Conservation (phyloP, 2,888 invertebrate genomes). For the Andrena dorsata region DNA sequence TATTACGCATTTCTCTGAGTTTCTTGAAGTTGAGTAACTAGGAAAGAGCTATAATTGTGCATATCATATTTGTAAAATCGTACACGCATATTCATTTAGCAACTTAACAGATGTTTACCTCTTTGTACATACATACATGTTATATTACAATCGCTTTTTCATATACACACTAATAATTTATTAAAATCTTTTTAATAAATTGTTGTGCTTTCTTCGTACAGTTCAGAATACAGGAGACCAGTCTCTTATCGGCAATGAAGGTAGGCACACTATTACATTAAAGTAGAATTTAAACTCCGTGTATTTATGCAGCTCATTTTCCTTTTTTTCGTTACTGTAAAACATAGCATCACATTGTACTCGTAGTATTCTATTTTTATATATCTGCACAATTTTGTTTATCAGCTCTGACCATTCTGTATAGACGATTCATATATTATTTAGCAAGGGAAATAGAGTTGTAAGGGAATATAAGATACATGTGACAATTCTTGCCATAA, state of each 20-base stretch:
- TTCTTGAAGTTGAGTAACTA: not conserved
- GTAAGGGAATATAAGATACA: slow-evolving; percentile 8
- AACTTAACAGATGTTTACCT: not conserved
- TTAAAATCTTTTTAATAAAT: slow-evolving; percentile 48
- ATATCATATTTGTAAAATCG: not conserved
- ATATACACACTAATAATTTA: not conserved
- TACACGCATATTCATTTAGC: not conserved
- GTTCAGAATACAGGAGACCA: slow-evolving; percentile 86
- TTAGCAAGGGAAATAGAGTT: not conserved
- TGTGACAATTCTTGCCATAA: slow-evolving; percentile 33
- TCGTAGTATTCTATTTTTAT: slow-evolving; percentile 5
- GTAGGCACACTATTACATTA: slow-evolving; percentile 84
- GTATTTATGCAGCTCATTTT: slow-evolving; percentile 28
- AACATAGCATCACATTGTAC: slow-evolving; percentile 20
- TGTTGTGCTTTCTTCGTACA: slow-evolving; percentile 82
- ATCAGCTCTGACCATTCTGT: not conserved
- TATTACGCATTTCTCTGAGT: not conserved
- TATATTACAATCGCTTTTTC: not conserved
- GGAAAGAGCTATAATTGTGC: not conserved
- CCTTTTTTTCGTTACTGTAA: slow-evolving; percentile 16
- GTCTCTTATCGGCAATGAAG: slow-evolving; percentile 87
- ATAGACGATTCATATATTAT: not conserved
- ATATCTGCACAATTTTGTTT: slow-evolving; percentile 16
- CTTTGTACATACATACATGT: not conserved
- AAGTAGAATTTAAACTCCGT: slow-evolving; percentile 70